Base-by-base conservation (phyloP, 1,140 invertebrate genomes). In the Dinoponera quadriceps region DNA sequence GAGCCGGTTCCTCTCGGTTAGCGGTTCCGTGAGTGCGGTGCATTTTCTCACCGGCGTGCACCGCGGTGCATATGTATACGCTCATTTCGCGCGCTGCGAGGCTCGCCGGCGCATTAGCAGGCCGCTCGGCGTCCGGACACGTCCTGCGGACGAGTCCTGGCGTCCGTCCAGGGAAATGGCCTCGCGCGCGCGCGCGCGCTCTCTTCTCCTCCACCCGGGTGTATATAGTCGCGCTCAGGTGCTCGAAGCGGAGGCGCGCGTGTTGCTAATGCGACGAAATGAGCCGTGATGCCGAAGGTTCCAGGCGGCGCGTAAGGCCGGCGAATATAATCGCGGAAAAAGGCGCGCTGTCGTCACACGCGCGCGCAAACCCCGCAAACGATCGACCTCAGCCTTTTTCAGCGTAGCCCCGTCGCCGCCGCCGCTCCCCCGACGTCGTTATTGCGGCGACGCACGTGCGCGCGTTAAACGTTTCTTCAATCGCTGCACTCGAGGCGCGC, bases 91-190 rank as follows among this genome's bases (percentile, higher is more conserved):
- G 69, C 59, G 49, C 38, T 49, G 22, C n/a, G 38, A 44, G 38
- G 55, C 65, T 59, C 71, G 54, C 29, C 72, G 75, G 22, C 48
- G 71, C 86, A 89, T 90, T 89, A 89, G 85, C 85, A 75, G 89
- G 83, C 87, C 75, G 88, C 82, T 89, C 77, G 82, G 62, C 71
- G 62, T 88, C 85, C 85, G 82, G 83, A 82, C 89, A 88, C 83
- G 85, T 89, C 86, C 86, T 86, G 75, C 69, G 71, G 84, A 87
- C 85, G 81, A 84, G 80, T 69, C 84, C 82, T 84, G 85, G 85
- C 89, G 74, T 51, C 48, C 60, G 72, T 87, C 85, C 85, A 86
- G 66, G 77, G 51, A 75, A 25, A 5, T 33, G 62, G 68, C 49
- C 25, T 3, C 20, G 11, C 33, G 25, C 44, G 22, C 20, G 29